Evolutionary conservation across 2,888 invertebrate genomes (phyloP).

Genomic region (Temnothorax ravouxi): DNA sequence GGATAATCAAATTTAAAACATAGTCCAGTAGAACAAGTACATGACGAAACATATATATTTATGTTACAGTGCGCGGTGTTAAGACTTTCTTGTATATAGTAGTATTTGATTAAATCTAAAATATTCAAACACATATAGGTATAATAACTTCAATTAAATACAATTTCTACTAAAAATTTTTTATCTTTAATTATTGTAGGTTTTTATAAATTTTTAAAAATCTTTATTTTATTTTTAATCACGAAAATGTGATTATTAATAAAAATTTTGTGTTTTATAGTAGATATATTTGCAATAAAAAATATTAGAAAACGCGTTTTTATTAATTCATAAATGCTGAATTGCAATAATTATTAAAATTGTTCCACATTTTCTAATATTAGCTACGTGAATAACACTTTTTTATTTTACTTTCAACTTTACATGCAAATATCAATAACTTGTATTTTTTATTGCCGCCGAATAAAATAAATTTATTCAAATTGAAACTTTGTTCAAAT

Average conservation of each 20-base stretch:
- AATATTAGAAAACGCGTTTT: background rate
- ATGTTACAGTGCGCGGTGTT: background rate
- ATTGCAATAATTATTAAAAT: background rate
- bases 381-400: background rate
- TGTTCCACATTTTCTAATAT: background rate
- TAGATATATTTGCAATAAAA: background rate
- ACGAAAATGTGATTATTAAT: background rate
- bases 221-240: background rate
- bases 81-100: background rate
- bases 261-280: background rate
- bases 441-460: background rate
- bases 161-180: background rate
- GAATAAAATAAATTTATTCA: constrained; percentile 32
- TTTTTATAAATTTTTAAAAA: background rate
- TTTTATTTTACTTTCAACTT: constrained; percentile 12
- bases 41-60: constrained; percentile 1
- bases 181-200: background rate
- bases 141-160: constrained; percentile 1
- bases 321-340: background rate
- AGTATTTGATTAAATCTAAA: constrained; percentile 19
- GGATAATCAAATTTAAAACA: constrained; percentile 13
- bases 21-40: background rate
- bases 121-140: background rate
- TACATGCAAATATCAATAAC: background rate
- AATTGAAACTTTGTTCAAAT: background rate